phyloP scores from a whole-genome alignment of 1,140 invertebrate genomes.

The Homalodisca vitripennis region DNA sequence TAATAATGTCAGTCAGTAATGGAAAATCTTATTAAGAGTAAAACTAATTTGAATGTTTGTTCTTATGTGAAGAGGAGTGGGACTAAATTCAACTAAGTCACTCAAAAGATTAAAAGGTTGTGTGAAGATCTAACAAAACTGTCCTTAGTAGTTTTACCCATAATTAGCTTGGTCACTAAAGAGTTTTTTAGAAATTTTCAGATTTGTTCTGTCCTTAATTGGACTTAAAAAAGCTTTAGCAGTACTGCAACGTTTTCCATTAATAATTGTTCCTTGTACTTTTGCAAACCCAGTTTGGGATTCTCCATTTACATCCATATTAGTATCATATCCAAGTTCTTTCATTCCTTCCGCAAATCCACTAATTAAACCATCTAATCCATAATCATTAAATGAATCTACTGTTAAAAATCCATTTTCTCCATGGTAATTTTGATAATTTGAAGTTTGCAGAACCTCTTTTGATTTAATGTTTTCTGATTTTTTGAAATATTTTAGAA shows the following conservation, averaged over 20 bases:
- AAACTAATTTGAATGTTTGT: too few species aligned
- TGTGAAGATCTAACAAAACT: too few species aligned
- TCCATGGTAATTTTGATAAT: constrained; percentile 46
- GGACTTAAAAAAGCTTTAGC: constrained; percentile 72
- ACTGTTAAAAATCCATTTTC: constrained; percentile 41
- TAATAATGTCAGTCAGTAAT: too few species aligned
- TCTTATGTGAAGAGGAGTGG: too few species aligned
- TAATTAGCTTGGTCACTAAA: constrained; percentile 71
- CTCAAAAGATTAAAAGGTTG: too few species aligned
- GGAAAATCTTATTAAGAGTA: too few species aligned
- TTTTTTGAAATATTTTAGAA: constrained; percentile 85
- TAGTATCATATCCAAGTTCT: constrained; percentile 52
- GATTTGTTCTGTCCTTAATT: constrained; percentile 58
- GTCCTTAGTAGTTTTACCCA: constrained; percentile 64
- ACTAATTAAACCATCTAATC: constrained; percentile 45
- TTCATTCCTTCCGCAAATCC: constrained; percentile 35
- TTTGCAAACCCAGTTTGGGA: constrained; percentile 50
- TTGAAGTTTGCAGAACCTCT: constrained; percentile 38
- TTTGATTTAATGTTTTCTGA: constrained; percentile 64
- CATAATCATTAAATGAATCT: constrained; percentile 52
- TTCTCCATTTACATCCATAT: constrained; percentile 54
- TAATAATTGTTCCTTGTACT: constrained; percentile 56
- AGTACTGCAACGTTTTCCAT: constrained; percentile 70
- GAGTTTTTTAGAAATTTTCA: constrained; percentile 63
- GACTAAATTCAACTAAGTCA: too few species aligned